phyloP scores from a whole-genome alignment of 2,888 invertebrate genomes.

The Aphrophora alni region DNA sequence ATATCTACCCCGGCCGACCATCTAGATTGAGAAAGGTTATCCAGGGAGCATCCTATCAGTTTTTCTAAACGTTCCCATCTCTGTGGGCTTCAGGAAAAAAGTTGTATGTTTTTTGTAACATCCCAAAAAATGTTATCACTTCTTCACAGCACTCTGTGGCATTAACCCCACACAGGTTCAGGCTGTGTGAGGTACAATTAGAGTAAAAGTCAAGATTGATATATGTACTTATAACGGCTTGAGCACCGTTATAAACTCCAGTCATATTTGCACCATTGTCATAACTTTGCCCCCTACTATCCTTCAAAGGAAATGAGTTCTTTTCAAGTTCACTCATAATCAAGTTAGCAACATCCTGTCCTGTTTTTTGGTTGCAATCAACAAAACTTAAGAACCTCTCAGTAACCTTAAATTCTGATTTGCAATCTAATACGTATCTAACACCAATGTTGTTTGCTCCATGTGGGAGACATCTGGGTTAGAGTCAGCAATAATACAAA shows the following conservation, averaged over 20 bases:
- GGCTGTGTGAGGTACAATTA: conserved; percentile 29
- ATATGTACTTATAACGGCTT: conserved; percentile 19
- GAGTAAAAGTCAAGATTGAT: neutral
- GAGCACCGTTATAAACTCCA: conserved; percentile 44
- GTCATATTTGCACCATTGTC: conserved; percentile 46
- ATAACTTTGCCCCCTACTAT: conserved; percentile 43
- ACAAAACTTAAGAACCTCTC: conserved; percentile 56
- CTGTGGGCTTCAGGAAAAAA: conserved; percentile 27
- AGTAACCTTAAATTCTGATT: conserved; percentile 23
- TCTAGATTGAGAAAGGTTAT: conserved; percentile 24
- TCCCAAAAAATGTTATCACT: conserved; percentile 23
- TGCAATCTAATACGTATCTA: too few relatives aligned
- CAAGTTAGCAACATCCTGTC: conserved; percentile 40
- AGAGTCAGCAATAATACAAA: too few relatives aligned
- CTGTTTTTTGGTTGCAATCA: conserved; percentile 37
- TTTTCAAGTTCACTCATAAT: conserved; percentile 31
- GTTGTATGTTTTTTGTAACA: conserved; percentile 29
- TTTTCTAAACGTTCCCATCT: conserved; percentile 30
- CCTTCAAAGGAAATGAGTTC: conserved; percentile 39
- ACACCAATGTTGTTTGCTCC: conserved; percentile 43
- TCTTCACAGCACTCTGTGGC: conserved; percentile 28
- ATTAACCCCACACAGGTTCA: conserved; percentile 28
- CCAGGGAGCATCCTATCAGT: conserved; percentile 12
- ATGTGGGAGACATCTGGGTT: conserved; percentile 43
- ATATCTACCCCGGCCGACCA: conserved; percentile 29